Conservation (phyloP, 2,797 vertebrate genomes). For the Paedocypris micromegethes region DNA sequence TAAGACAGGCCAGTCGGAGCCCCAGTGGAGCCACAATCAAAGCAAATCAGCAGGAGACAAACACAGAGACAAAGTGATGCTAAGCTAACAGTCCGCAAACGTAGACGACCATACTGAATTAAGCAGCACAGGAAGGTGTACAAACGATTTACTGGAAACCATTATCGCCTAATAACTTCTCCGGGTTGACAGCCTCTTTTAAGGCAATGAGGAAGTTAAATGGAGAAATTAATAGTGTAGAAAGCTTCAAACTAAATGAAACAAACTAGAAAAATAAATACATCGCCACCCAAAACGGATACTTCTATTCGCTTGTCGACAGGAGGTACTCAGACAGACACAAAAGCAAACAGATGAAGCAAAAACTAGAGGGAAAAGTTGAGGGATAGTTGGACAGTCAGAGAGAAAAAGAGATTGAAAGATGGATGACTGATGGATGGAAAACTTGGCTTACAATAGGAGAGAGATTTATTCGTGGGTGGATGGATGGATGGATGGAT, state of each 20-base stretch:
- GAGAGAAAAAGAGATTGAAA: too few relatives aligned
- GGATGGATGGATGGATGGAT: too few relatives aligned
- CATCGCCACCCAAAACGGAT: too few relatives aligned
- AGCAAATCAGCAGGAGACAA: slow-evolving; percentile 41
- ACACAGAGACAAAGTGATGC: slow-evolving; percentile 34
- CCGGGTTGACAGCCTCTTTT: not conserved
- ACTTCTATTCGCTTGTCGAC: too few relatives aligned
- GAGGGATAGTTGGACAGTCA: too few relatives aligned
- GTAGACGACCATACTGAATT: not conserved
- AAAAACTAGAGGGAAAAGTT: too few relatives aligned
- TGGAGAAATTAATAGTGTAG: not conserved
- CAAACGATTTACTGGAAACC: slow-evolving; percentile 10
- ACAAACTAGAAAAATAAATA: too few relatives aligned
- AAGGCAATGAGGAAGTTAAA: slow-evolving; percentile 7
- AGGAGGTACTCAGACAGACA: too few relatives aligned
- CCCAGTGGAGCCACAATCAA: slow-evolving; percentile 36
- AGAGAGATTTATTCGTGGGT: too few relatives aligned
- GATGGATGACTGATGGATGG: too few relatives aligned
- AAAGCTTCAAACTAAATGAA: not conserved
- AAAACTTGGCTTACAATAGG: too few relatives aligned
- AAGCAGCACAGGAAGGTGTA: not conserved
- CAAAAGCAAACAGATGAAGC: too few relatives aligned
- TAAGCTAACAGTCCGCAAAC: slow-evolving; percentile 25
- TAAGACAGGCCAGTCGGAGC: slow-evolving; percentile 34
- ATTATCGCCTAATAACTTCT: slow-evolving; percentile 11